Base-by-base conservation (phyloP, 2,888 invertebrate species). In the Erynnis tages region DNA sequence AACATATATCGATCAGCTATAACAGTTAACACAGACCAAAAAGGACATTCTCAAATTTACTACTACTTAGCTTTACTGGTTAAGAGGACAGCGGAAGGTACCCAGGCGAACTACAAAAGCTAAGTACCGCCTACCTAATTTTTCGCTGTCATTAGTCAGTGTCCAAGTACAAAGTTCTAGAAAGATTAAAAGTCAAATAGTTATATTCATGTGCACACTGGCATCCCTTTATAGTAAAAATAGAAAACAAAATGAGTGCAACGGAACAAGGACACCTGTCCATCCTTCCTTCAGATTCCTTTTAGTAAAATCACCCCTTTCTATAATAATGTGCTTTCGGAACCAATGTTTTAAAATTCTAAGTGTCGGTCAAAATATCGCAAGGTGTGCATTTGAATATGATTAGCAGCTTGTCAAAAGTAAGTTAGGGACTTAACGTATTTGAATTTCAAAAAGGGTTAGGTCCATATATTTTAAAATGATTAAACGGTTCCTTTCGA, bases 321-420 rank as follows among this genome's bases (percentile, higher is more conserved):
- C 68, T 79, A 76, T 72, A 69, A 75, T 78, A 72, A 72, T 71
- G 71, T 63, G 76, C 73, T 78, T 69, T 70, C 71, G 72, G 76
- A 69, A 69, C 59, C 69, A 68, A 74, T 78, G 76, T 73, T 82
- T 82, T 74, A 76, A 82, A 80, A 82, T 83, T 85, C 82, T 78
- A 81, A 82, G 77, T 75, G 74, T 69, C 71, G 74, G 71, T 74
- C 73, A 71, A 67, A 69, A 69, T 73, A 78, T 72, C 76, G 86
- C 89, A 89, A 89, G 89, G 89, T 89, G 88, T 69, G 62, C 71
- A 61, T 77, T 80, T 79, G 83, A 83, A 88, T 89, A 87, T 88
- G 88, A 89, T 89, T 88, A 89, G 85, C 88, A 80, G 88, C 89
- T 88, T 82, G 89, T 89, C 88, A 89, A 82, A 87, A 84, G 69